Percentiles rank a stretch among this genome's conserved stretches.
phyloP scores from a whole-genome alignment of 2,888 invertebrate species.

The Galerucella pusilla region DNA sequence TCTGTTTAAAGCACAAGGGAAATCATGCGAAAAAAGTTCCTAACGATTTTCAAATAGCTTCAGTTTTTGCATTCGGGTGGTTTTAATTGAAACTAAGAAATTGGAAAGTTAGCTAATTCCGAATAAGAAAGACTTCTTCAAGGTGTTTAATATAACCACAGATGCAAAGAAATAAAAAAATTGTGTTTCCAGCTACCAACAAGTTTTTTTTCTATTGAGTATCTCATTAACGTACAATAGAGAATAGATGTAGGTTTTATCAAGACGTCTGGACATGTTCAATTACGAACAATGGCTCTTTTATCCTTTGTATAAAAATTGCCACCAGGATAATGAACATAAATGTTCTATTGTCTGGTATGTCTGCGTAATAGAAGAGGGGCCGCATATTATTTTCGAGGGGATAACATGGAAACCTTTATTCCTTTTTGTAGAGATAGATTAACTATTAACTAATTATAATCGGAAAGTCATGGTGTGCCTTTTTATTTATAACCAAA shows the following conservation, averaged over 20 bases:
- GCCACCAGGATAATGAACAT: constrained; percentile 7
- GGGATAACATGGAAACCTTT: background rate
- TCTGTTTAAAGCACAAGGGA: too few species aligned
- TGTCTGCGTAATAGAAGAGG: background rate
- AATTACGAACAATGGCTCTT: constrained; percentile 4
- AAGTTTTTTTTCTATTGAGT: too few species aligned
- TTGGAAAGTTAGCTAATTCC: too few species aligned
- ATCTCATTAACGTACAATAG: background rate
- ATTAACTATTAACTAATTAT: background rate
- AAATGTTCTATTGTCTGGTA: constrained; percentile 1
- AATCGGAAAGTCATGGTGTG: background rate
- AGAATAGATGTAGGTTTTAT: background rate
- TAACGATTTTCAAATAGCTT: too few species aligned
- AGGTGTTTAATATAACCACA: too few species aligned
- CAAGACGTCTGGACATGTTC: background rate
- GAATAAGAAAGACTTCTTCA: too few species aligned
- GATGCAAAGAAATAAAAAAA: too few species aligned
- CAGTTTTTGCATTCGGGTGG: too few species aligned
- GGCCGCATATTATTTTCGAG: background rate
- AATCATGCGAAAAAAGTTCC: too few species aligned
- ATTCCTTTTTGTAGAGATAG: background rate
- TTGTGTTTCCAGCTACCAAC: too few species aligned
- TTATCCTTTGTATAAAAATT: constrained; percentile 8
- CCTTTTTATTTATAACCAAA: background rate
- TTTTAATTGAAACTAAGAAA: too few species aligned